phyloP scores from a whole-genome alignment of 2,797 vertebrate species.

The Scomberomorus guttatus region DNA sequence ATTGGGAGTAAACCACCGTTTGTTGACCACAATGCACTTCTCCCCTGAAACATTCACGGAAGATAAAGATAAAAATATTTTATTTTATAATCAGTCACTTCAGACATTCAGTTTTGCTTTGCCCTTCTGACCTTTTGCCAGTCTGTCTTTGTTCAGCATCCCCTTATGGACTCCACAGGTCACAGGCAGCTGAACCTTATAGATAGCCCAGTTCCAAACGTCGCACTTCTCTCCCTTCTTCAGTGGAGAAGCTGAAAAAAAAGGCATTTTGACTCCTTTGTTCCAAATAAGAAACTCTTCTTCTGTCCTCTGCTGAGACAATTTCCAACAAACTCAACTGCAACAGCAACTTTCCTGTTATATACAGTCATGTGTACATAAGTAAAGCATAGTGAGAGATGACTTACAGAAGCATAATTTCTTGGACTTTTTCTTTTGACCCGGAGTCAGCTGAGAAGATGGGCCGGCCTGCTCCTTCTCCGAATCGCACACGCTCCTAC shows the following conservation, averaged over 20 bases:
- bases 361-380: neutral
- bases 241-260: constrained; percentile 65
- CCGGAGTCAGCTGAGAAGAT: constrained; percentile 47
- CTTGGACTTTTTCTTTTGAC: constrained; percentile 46
- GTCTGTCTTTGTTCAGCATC: constrained; percentile 55
- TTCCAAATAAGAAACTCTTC: neutral
- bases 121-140: constrained; percentile 73
- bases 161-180: constrained; percentile 70
- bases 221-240: constrained; percentile 65
- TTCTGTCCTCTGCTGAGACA: neutral
- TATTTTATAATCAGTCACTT: neutral
- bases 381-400: neutral
- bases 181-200: constrained; percentile 73
- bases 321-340: neutral
- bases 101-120: neutral
- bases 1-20: constrained; percentile 68
- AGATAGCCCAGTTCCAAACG: constrained; percentile 75
- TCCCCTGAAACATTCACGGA: constrained; percentile 67
- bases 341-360: neutral
- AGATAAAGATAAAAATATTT: neutral
- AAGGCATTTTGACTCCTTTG: neutral
- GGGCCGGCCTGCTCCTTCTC: constrained; percentile 60
- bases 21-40: constrained; percentile 61
- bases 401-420: constrained; percentile 76
- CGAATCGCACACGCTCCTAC: rapidly evolving